Evolutionary conservation across 2,888 invertebrate genomes (phyloP).

Genomic region (Erebia ligea): DNA sequence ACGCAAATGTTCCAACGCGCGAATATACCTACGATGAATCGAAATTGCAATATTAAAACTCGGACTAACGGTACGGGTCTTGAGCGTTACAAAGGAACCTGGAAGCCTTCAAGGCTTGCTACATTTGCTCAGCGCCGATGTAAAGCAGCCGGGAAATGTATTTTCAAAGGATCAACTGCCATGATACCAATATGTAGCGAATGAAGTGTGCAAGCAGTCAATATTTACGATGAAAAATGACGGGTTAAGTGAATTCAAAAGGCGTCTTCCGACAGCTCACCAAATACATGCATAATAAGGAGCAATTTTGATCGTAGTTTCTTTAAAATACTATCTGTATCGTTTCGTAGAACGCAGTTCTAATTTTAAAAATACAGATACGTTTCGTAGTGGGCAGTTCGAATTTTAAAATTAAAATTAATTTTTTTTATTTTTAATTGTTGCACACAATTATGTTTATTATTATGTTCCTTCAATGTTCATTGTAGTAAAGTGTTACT

Average conservation of each 20-base stretch:
- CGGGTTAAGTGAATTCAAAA: slow-evolving; percentile 14
- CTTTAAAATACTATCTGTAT: background rate
- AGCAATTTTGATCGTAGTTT: slow-evolving; percentile 7
- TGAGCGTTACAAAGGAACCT: slow-evolving; percentile 52
- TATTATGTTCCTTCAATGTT: too few species aligned
- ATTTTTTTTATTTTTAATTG: too few species aligned
- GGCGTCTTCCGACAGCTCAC: background rate
- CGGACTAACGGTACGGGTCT: slow-evolving; percentile 7
- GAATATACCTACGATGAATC: too few species aligned
- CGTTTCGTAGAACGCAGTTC: background rate
- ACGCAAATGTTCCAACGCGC: too few species aligned
- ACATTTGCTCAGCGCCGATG: slow-evolving; percentile 34
- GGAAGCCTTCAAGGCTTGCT: slow-evolving; percentile 40
- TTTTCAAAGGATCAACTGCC: slow-evolving; percentile 30
- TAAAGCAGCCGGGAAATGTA: slow-evolving; percentile 32
- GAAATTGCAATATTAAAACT: too few species aligned
- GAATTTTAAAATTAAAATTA: too few species aligned
- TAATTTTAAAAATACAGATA: background rate
- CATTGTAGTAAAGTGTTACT: too few species aligned
- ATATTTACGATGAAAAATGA: slow-evolving; percentile 20
- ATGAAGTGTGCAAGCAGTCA: slow-evolving; percentile 15
- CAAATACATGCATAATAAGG: background rate
- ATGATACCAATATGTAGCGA: slow-evolving; percentile 26
- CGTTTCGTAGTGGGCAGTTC: background rate
- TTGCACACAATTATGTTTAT: too few species aligned